Evolutionary conservation across 2,113 vertebrate species (phyloP).

Genomic region (Setophaga petechia): DNA sequence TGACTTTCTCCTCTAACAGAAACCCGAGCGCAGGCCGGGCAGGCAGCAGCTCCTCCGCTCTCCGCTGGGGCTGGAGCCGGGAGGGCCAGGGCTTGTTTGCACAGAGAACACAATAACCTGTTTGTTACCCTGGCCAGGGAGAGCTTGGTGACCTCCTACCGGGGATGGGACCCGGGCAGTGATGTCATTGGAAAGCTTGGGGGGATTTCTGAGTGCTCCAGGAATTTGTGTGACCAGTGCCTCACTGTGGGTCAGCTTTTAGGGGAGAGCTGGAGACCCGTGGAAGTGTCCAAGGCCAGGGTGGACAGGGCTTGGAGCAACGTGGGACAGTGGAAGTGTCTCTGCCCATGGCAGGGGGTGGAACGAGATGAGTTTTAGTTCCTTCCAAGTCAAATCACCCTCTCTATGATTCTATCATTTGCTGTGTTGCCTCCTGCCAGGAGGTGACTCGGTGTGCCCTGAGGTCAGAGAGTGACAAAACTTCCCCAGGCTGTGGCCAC

Average conservation of each 20-base stretch:
- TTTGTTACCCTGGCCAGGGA: neutral
- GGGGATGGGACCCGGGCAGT: neutral
- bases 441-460: neutral
- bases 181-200: neutral
- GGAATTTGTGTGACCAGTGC: neutral
- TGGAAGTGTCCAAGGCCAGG: neutral
- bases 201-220: neutral
- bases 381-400: neutral
- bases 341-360: neutral
- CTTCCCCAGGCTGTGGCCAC: neutral
- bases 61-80: neutral
- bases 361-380: neutral
- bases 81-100: neutral
- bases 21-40: neutral
- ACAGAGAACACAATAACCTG: slow-evolving; percentile 46
- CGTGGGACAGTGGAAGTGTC: neutral
- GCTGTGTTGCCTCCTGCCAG: neutral
- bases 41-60: neutral
- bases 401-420: neutral
- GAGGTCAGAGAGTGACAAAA: neutral
- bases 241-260: neutral
- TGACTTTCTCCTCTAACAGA: slow-evolving; percentile 65
- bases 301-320: rapidly evolving
- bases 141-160: neutral
- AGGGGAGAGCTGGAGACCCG: neutral